Base-by-base conservation (phyloP, 2,797 vertebrate species). In the Myotis vivesi region DNA sequence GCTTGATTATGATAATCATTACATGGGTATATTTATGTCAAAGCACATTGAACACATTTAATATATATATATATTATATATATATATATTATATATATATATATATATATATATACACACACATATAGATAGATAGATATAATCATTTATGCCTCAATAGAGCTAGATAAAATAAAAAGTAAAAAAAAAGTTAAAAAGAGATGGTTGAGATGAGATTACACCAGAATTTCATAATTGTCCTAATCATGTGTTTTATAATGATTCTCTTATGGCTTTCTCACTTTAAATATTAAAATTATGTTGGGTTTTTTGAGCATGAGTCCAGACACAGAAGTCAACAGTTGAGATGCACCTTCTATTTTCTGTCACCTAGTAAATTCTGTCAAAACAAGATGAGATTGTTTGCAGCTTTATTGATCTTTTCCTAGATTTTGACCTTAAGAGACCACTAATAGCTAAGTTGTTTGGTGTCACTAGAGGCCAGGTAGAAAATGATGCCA, bases 341-440 rank as follows among this genome's bases (percentile, higher is more conserved):
- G 28, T 82, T 83, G 79, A 88, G 49, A 92, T 46, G 19, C 44
- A 68, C 30, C 69, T 71, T 94, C n/a, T 95, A 25, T 89, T 95
- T 95, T 81, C 11, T 91, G 57, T 86, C 80, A 95, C 92, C 72
- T 90, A 94, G 55, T 53, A 49, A 96, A 91, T 89, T 64, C 57
- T 95, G 89, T 66, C 57, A 94, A 87, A 94, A 89, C 57, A 94
- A 84, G 44, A 73, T 25, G 46, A 89, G 64, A 53, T 79, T 92
- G 62, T 95, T 77, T 90, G 38, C 72, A 55, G 33, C 33, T 87
- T 87, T 95, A 96, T 86, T 95, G 94, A 96, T 97, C 89, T 95
- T 87, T 94, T 51, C 2, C 15, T 64, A 77, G 76, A 82, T 41
- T 89, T 87, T 84, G 76, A 85, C 84, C 91, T 73, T 64, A 53